Evolutionary conservation across 2,797 vertebrate species (phyloP).

Genomic region (Anabacerthia variegaticeps): DNA sequence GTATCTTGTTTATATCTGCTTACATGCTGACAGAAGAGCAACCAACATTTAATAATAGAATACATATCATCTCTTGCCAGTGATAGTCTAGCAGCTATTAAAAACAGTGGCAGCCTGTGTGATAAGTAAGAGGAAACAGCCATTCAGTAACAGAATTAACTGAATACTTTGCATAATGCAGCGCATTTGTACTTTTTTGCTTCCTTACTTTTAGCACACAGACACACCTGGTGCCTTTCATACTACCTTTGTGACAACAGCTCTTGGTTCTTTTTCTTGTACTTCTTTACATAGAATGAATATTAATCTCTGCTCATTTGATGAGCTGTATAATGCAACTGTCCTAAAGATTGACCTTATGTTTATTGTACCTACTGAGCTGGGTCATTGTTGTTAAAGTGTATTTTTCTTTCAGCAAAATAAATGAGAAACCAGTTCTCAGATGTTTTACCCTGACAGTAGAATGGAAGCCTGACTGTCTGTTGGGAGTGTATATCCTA

Average conservation of each 20-base stretch:
- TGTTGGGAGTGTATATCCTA: background rate
- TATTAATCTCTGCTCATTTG: background rate
- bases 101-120: slow-evolving; percentile 1
- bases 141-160: background rate
- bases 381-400: background rate
- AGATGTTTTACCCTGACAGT: background rate
- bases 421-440: background rate
- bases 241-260: background rate
- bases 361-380: background rate
- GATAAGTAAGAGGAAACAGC: slow-evolving; percentile 28
- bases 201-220: background rate
- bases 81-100: background rate
- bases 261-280: background rate
- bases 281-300: background rate
- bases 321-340: background rate
- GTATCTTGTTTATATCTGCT: background rate
- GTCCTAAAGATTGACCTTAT: background rate
- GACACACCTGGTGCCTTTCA: slow-evolving; percentile 40
- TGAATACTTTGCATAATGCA: background rate
- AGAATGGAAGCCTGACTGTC: background rate
- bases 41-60: background rate
- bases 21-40: background rate
- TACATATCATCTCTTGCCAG: background rate
- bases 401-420: background rate
- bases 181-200: background rate